Conservation (phyloP, 2,113 vertebrate species). For the Pogonocichla stellata region DNA sequence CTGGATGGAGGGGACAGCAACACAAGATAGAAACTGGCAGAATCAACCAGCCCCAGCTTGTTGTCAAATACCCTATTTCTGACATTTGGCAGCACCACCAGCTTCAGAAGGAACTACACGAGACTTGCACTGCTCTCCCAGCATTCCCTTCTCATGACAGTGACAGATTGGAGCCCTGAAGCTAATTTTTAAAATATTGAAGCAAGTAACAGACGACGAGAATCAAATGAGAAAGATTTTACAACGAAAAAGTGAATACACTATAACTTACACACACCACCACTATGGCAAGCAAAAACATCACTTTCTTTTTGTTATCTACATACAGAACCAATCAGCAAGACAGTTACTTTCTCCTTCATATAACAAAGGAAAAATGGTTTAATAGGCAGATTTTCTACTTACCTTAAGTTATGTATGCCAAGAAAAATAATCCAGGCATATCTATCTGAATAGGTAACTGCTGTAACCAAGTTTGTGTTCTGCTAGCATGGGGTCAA, state of each 20-base stretch:
- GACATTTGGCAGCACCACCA: neutral
- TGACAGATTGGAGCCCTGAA: neutral
- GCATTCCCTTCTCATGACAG: neutral
- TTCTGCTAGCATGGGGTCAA: neutral
- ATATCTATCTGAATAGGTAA: neutral
- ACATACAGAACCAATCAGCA: neutral
- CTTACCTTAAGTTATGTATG: neutral
- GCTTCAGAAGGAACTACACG: neutral
- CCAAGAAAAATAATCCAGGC: neutral
- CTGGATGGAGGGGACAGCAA: neutral
- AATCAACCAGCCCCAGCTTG: neutral
- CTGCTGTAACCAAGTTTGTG: neutral
- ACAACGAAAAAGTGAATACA: neutral
- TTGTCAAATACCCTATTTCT: neutral
- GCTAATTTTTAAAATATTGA: neutral
- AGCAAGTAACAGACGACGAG: neutral
- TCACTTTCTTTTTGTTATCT: neutral
- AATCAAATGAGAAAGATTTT: neutral
- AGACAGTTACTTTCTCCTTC: neutral
- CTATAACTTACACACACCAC: fast-evolving
- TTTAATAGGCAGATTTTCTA: neutral
- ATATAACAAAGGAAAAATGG: neutral
- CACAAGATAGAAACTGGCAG: neutral
- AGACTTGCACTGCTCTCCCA: neutral
- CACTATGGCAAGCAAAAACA: neutral